Conservation (phyloP, 1,140 invertebrate species). For the Octopus sinensis region DNA sequence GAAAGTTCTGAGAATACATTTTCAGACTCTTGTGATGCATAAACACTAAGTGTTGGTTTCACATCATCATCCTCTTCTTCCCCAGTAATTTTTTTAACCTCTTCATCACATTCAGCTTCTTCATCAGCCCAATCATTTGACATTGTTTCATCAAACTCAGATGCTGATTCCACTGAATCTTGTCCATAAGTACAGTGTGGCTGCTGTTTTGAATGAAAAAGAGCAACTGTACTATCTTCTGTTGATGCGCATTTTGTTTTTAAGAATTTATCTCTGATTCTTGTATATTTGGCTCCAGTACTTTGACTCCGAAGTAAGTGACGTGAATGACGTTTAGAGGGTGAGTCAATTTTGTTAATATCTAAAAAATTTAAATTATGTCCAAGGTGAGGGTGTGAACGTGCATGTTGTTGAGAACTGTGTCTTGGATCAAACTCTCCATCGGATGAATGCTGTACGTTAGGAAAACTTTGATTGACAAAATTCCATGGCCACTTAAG, state of each 20-base stretch:
- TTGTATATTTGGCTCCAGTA: conserved; percentile 36
- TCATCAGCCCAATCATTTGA: conserved; percentile 43
- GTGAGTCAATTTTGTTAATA: neutral
- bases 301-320: conserved; percentile 30
- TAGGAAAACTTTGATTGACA: conserved; percentile 6
- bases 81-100: conserved; percentile 45
- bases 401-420: neutral
- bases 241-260: conserved; percentile 3
- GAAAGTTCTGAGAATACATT: conserved; percentile 18
- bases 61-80: conserved; percentile 42
- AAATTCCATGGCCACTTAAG: conserved; percentile 9
- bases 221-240: conserved; percentile 1
- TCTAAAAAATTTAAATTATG: conserved; percentile 6
- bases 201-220: conserved; percentile 2
- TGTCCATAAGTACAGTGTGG: neutral
- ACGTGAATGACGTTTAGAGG: conserved; percentile 1
- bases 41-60: conserved; percentile 30
- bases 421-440: conserved; percentile 29
- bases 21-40: conserved; percentile 30
- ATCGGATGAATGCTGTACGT: conserved; percentile 18
- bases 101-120: conserved; percentile 44
- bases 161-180: conserved; percentile 16
- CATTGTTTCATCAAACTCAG: conserved; percentile 38
- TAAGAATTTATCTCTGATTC: conserved; percentile 35
- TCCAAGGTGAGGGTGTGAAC: conserved; percentile 2